Base-by-base conservation (phyloP, 1,140 invertebrate species). In the Drosophila melanica region DNA sequence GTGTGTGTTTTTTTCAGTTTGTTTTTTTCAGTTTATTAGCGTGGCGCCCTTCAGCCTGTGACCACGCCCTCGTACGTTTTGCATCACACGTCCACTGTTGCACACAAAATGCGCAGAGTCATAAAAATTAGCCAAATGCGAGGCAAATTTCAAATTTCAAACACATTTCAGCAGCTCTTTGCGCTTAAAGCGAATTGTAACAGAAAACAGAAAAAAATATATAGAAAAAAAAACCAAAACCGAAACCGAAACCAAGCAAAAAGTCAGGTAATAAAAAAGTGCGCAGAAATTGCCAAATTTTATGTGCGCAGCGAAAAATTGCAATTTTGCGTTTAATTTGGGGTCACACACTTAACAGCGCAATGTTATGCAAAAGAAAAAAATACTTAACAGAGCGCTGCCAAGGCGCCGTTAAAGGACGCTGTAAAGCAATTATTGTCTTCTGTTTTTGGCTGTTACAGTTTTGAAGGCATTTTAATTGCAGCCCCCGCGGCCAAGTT, bases 391-490 rank as follows among this genome's bases (percentile, higher is more conserved):
- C 53, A 65, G 59, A 9, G 23, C 18, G 20, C 12, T 69, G 41
- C 55, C n/a, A 5, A 12, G 6, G 30, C 30, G 48, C 66, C 55
- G 48, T 69, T 69, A 63, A 62, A 63, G 67, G 48, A 62, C 14
- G 37, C 44, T 59, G 54, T 35, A 33, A 35, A 59, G 23, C 55
- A 44, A 50, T 60, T 50, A 58, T 27, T 45, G 30, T 55, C 7
- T 10, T 35, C 7, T 10, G 9, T 33, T 45, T 50, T 39, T 53
- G 35, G 11, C 48, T 60, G 58, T 62, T 74, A 74, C 81, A 87
- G 82, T 87, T 87, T 86, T 80, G 50, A 72, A 79, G 81, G 79
- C 79, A 87, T 87, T 76, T 86, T 86, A 86, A 86, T 87, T 81
- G 79, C 78, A 77, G 60, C 71, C 66, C 81, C 82, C 59, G 75